Evolutionary conservation across 92 coral and sea anemone genomes (phyloP).

Genomic region (Palythoa grandiflora): DNA sequence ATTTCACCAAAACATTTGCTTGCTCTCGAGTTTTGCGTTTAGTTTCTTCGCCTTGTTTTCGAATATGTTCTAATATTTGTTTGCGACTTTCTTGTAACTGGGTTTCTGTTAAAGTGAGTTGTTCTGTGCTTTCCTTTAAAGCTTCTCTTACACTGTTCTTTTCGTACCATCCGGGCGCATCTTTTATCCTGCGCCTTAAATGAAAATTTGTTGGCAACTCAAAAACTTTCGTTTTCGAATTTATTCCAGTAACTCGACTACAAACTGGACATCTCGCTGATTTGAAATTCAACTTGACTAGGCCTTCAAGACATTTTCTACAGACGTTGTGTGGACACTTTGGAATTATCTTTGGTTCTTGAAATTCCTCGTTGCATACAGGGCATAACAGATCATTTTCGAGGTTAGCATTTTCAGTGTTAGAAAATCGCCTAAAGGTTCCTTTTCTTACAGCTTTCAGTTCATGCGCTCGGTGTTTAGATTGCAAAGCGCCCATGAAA

Average conservation of each 20-base stretch:
- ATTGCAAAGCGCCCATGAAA: slow-evolving; percentile 20
- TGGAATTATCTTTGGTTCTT: slow-evolving; percentile 64
- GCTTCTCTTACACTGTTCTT: not conserved
- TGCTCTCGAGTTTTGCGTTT: slow-evolving; percentile 23
- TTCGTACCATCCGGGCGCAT: slow-evolving; percentile 30
- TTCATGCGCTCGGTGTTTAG: slow-evolving; percentile 14
- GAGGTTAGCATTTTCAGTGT: not conserved
- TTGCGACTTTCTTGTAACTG: not conserved
- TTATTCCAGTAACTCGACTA: slow-evolving; percentile 7
- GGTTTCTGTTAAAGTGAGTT: not conserved
- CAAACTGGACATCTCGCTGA: slow-evolving; percentile 29
- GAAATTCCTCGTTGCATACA: slow-evolving; percentile 56
- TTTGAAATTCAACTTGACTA: slow-evolving; percentile 27
- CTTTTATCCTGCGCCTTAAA: not conserved
- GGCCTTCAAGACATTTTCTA: slow-evolving; percentile 54
- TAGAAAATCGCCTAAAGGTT: slow-evolving; percentile 11
- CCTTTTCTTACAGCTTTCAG: not conserved
- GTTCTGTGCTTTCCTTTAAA: not conserved
- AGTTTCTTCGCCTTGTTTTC: not conserved
- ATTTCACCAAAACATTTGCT: slow-evolving; percentile 18
- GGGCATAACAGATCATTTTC: slow-evolving; percentile 60
- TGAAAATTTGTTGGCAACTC: not conserved
- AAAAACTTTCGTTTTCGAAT: slow-evolving; percentile 8
- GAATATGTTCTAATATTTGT: not conserved
- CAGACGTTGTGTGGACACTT: slow-evolving; percentile 63